These are phyloP conservation scores for Chaetura pelagica DNA, from an alignment of 2,113 vertebrate species.

Conservation along the genomic window DNA sequence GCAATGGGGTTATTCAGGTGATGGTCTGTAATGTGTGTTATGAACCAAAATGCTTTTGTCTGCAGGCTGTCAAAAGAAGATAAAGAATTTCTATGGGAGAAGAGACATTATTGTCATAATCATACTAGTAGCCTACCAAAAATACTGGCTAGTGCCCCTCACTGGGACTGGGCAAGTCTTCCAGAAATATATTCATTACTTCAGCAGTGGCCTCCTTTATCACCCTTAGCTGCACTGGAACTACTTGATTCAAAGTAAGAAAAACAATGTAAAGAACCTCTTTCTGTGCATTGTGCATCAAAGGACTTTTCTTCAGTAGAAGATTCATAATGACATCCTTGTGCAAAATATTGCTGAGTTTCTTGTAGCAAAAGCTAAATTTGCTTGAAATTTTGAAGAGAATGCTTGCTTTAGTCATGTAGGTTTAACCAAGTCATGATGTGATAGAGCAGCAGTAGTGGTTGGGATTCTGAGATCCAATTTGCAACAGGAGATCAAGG, in stretches of 20 bases:
- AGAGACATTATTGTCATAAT: constrained; percentile 84
- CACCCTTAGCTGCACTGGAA: constrained; percentile 90
- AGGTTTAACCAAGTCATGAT: neutral
- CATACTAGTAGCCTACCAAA: constrained; percentile 89
- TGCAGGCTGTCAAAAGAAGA: constrained; percentile 89
- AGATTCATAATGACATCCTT: neutral
- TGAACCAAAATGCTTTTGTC: constrained; percentile 37
- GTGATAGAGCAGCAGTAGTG: neutral
- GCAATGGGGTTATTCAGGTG: neutral
- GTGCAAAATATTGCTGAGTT: neutral
- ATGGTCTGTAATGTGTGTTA: neutral
- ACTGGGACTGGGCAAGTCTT: constrained; percentile 93
- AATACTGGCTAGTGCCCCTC: constrained; percentile 89
- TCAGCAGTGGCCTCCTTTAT: constrained; percentile 86
- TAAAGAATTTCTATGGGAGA: constrained; percentile 92
- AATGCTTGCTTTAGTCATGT: fast-evolving
- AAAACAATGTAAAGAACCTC: neutral
- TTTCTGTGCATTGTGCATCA: neutral
- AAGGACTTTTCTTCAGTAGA: neutral
- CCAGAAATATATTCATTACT: constrained; percentile 90
- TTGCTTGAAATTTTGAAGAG: neutral
- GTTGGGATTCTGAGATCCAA: neutral
- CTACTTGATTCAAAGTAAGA: constrained; percentile 90
- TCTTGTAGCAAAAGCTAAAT: neutral
- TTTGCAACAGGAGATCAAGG: neutral